phyloP scores from a whole-genome alignment of 1,140 invertebrate genomes.

The Pectinophora gossypiella region DNA sequence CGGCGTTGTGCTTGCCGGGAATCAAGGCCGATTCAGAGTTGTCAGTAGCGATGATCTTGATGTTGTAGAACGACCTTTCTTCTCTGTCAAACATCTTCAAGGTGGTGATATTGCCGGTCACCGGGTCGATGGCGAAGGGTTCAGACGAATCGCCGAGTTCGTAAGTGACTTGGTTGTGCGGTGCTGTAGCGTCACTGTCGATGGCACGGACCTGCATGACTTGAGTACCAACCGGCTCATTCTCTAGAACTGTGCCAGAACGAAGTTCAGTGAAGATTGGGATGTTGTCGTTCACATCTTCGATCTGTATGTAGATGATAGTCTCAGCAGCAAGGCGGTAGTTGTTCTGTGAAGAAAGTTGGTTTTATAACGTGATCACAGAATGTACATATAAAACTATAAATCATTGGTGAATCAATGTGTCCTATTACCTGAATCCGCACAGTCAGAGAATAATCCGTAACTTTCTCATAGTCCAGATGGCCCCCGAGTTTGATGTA shows the following conservation, averaged over 20 bases:
- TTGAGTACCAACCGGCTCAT: constrained; percentile 85
- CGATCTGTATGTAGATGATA: constrained; percentile 83
- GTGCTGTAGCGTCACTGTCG: constrained; percentile 89
- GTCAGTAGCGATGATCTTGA: constrained; percentile 89
- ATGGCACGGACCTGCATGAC: constrained; percentile 92
- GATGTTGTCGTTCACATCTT: constrained; percentile 93
- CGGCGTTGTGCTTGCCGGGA: constrained; percentile 81
- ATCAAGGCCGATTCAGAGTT: constrained; percentile 88
- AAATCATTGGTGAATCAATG: too few species aligned
- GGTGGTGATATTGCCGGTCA: constrained; percentile 91
- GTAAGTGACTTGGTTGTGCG: constrained; percentile 88
- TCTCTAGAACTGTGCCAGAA: constrained; percentile 88
- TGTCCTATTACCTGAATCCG: constrained; percentile 81
- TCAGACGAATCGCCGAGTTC: constrained; percentile 82
- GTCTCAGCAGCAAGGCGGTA: constrained; percentile 86
- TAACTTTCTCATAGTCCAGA: constrained; percentile 90
- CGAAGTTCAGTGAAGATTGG: constrained; percentile 87
- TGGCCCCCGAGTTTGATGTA: constrained; percentile 82
- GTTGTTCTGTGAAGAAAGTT: constrained; percentile 79
- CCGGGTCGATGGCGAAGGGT: constrained; percentile 84
- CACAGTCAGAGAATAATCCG: constrained; percentile 88
- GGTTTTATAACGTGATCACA: too few species aligned
- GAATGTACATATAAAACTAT: too few species aligned
- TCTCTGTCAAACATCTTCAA: constrained; percentile 88
- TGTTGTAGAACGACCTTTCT: constrained; percentile 84